phyloP scores from a whole-genome alignment of 1,140 invertebrate species.

The Penaeus japonicus region DNA sequence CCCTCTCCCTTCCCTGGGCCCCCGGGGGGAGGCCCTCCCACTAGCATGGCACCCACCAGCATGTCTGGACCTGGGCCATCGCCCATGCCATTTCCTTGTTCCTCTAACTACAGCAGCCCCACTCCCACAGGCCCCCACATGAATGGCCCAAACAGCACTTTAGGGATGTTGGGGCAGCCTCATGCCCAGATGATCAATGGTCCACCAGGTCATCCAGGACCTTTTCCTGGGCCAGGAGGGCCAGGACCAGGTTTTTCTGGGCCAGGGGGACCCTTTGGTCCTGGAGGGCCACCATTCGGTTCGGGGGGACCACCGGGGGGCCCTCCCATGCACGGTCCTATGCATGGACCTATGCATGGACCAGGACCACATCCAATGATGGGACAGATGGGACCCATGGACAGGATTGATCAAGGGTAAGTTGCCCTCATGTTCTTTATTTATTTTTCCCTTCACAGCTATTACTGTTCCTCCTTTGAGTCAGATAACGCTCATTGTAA shows the following conservation, averaged over 20 bases:
- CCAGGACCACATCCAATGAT: conserved; percentile 58
- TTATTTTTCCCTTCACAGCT: neutral
- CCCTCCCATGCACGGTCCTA: conserved; percentile 58
- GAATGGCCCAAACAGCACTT: conserved; percentile 55
- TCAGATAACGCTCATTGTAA: too few species aligned
- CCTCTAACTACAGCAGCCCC: conserved; percentile 58
- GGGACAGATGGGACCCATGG: conserved; percentile 57
- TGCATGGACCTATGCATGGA: conserved; percentile 59
- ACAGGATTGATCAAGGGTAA: conserved; percentile 59
- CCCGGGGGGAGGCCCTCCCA: conserved; percentile 57
- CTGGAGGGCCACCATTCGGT: conserved; percentile 59
- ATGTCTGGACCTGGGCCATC: conserved; percentile 54
- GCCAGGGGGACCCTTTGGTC: conserved; percentile 58
- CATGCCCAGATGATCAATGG: conserved; percentile 57
- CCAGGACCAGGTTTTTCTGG: conserved; percentile 60
- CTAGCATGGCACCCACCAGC: conserved; percentile 45
- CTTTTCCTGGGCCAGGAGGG: conserved; percentile 58
- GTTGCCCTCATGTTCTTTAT: neutral
- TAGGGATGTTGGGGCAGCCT: conserved; percentile 41
- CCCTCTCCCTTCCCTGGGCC: conserved; percentile 57
- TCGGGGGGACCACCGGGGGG: conserved; percentile 60
- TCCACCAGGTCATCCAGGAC: conserved; percentile 54
- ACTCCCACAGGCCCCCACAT: conserved; percentile 57
- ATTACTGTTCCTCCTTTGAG: too few species aligned
- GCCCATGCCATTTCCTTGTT: conserved; percentile 58